These are phyloP conservation scores for Salarias fasciatus DNA, from an alignment of 2,797 vertebrate genomes.

Conservation along the genomic window DNA sequence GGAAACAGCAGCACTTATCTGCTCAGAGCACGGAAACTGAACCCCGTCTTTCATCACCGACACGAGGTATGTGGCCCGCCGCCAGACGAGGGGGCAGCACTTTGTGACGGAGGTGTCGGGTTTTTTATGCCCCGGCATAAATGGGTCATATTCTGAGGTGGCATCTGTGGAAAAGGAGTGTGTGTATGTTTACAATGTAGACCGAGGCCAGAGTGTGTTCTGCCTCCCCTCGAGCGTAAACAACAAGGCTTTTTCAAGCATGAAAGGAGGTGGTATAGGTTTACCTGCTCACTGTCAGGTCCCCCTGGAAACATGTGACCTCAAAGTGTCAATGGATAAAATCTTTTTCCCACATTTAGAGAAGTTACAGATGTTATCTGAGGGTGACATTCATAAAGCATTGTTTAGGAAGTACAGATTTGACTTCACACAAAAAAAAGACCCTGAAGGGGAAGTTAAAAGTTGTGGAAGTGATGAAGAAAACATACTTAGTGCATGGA, in stretches of 20 bases:
- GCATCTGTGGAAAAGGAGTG: constrained; percentile 1
- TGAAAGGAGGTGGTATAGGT: constrained; percentile 72
- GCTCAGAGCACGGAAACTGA: constrained; percentile 58
- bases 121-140: neutral
- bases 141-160: constrained; percentile 27
- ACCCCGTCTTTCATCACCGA: constrained; percentile 46
- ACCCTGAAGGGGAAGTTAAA: no score
- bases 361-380: constrained; percentile 4
- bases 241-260: constrained; percentile 64
- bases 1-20: no score
- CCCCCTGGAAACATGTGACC: constrained; percentile 70
- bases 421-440: no score
- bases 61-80: constrained; percentile 34
- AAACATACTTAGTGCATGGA: neutral
- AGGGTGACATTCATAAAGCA: no score
- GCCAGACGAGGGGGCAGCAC: constrained; percentile 30
- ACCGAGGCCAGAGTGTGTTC: constrained; percentile 34
- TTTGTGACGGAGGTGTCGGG: neutral
- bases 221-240: constrained; percentile 42
- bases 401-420: no score
- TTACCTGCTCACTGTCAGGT: constrained; percentile 71
- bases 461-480: no score
- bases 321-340: constrained; percentile 44
- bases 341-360: constrained; percentile 52
- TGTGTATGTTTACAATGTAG: constrained; percentile 39